Evolutionary conservation across 2,113 vertebrate genomes (phyloP).

Genomic region (Micromys minutus): DNA sequence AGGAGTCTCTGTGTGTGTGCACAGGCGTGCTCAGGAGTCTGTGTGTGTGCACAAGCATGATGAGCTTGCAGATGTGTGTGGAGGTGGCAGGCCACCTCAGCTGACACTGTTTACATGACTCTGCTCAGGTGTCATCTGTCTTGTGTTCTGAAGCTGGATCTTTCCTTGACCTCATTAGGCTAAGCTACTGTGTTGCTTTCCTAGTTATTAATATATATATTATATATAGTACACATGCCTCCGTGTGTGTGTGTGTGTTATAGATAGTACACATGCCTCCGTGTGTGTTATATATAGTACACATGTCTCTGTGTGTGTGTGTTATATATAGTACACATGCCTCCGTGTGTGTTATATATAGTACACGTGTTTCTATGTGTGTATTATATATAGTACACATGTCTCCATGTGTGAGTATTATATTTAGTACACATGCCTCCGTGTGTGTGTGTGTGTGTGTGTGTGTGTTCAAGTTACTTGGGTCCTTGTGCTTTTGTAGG

Average conservation of each 20-base stretch:
- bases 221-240: too few species aligned
- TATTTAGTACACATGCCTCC: too few species aligned
- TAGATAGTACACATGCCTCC: too few species aligned
- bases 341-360: too few species aligned
- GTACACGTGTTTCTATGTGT: too few species aligned
- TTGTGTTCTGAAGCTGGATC: neutral
- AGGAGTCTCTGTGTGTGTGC: neutral
- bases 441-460: neutral
- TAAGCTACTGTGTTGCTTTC: neutral
- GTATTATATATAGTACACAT: neutral
- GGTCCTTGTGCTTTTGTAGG: neutral
- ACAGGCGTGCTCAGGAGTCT: neutral
- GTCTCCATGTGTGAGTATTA: too few species aligned
- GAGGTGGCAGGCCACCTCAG: neutral
- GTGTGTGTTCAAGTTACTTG: neutral
- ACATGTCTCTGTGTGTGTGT: too few species aligned
- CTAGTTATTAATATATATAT: neutral
- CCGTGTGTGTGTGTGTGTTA: too few species aligned
- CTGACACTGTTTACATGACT: neutral
- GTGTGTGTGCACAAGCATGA: neutral
- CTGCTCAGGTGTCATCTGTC: neutral
- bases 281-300: too few species aligned
- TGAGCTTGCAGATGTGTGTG: neutral
- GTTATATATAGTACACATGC: too few species aligned
- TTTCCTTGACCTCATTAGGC: neutral